Percentiles rank a stretch among this genome's conserved stretches.
phyloP scores from a whole-genome alignment of 1,140 invertebrate species.

The Penaeus indicus region DNA sequence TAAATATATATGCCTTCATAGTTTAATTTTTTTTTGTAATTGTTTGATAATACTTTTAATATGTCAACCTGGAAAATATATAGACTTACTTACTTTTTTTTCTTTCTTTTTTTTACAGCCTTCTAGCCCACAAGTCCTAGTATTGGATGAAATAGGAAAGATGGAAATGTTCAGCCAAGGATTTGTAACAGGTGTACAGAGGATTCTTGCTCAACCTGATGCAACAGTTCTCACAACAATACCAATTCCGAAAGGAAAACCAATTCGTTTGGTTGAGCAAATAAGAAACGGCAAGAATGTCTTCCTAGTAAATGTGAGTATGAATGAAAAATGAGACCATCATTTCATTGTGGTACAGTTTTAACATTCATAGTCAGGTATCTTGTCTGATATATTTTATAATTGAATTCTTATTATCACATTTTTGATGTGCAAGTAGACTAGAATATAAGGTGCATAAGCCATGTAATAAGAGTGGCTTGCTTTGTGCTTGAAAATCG shows the following conservation, averaged over 20 bases:
- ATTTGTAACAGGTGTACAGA: constrained; percentile 71
- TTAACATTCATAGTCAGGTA: too few species aligned
- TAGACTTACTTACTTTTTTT: neutral
- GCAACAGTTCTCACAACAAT: constrained; percentile 35
- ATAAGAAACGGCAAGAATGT: constrained; percentile 30
- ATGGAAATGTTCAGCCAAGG: constrained; percentile 78
- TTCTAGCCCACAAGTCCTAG: constrained; percentile 68
- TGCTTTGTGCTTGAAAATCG: too few species aligned
- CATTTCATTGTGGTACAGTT: too few species aligned
- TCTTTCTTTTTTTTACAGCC: neutral
- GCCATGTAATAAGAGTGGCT: too few species aligned
- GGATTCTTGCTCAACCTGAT: neutral
- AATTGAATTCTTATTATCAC: too few species aligned
- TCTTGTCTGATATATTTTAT: too few species aligned
- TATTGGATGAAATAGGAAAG: constrained; percentile 80
- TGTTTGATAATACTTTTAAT: too few species aligned
- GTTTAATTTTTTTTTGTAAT: too few species aligned
- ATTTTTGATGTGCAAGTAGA: too few species aligned
- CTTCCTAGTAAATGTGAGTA: constrained; percentile 47
- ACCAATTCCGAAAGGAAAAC: constrained; percentile 45
- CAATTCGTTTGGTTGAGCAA: constrained; percentile 49
- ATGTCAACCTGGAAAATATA: too few species aligned
- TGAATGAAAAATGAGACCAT: neutral
- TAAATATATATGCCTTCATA: too few species aligned
- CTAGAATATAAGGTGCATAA: too few species aligned